Base-by-base conservation (phyloP, 2,888 invertebrate species). In the Zele albiditarsus region DNA sequence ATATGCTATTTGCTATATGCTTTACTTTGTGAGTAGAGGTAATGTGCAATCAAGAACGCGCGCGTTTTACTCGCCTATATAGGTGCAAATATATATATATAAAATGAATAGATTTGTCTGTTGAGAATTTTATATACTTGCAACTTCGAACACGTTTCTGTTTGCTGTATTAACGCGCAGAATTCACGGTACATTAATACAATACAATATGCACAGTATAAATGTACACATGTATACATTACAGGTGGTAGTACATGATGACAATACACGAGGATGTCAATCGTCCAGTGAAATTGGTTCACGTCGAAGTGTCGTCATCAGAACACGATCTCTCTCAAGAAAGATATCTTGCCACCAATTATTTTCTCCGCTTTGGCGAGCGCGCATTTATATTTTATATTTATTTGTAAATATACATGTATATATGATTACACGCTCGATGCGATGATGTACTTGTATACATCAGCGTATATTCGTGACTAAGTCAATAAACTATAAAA, bases 341-440 rank as follows among this genome's bases (percentile, higher is more conserved):
- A 20, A 20, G 8, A 53, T 53, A 53, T 53, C 53, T n/a, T 53
- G 27, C 14, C 28, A 31, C 83, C 86, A 4, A 67, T 85, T 28
- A 74, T 77, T 46, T 66, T 63, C 33, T 69, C 38, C 58, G 60
- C 58, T 33, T 67, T 53, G 53, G 20, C n/a, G 53, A 53, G 53
- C 4, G 53, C 5, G 53, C 53, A 23, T 53, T 53, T 33, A 63
- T 31, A 20, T 62, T 31, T 62, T 58, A 62, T 62, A 28, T 62
- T 62, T 33, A 20, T 33, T 12, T 58, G 25, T 58, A 25, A 25
- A 27, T 25, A 58, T 10, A 25, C 8, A 58, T 1, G 20, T n/a
- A 46, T 46, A 46, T n/a, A 46, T 16, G 4, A n/a, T 46, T 53
- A 53, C 4, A 12, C 12, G 20, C 53, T 20, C 53, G 53, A 53